Base-by-base conservation (phyloP, 2,797 vertebrate species). In the Acridotheres tristis region DNA sequence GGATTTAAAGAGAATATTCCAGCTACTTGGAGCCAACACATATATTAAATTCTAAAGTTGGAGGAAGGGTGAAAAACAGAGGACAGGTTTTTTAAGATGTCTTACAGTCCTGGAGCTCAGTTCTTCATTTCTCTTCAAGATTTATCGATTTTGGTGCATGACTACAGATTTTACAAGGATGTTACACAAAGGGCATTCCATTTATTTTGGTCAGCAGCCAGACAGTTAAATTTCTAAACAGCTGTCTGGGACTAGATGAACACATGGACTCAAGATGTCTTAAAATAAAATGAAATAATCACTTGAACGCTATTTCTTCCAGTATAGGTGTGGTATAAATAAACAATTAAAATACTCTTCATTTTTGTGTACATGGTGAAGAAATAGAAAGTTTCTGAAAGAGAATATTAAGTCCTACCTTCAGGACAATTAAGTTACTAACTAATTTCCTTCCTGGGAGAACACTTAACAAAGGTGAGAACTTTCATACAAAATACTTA, bases 151-250 rank as follows among this genome's bases (percentile, higher is more conserved):
- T 91, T 94, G 63, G 85, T 93, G n/a, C 67, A 76, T 2, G 42
- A 91, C 43, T 89, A 85, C 71, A 88, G 80, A 87, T 94, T 95
- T 95, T 94, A 90, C 63, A 85, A 57, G 45, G 45, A 85, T 85
- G 83, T 73, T 94, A 73, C 68, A 81, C 27, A 53, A 91, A 88
- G 88, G 83, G 53, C 80, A 91, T 96, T 93, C 94, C 66, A 87
- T 94, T 94, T 93, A 76, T 86, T 94, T 93, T 95, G 90, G 85
- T 95, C 77, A 93, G 84, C 40, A 82, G 85, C 76, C 93, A 94
- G 90, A 40, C n/a, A 85, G 86, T 76, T 76, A 94, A 59, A 89
- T 91, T 94, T 88, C 90, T 85, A 90, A 95, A 82, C 80, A 95
- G 69, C 74, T 95, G 77, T 82, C 88, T 93, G 80, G 74, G 79